Conservation (phyloP, 2,888 invertebrate species). For the Drosophila meridionalis region DNA sequence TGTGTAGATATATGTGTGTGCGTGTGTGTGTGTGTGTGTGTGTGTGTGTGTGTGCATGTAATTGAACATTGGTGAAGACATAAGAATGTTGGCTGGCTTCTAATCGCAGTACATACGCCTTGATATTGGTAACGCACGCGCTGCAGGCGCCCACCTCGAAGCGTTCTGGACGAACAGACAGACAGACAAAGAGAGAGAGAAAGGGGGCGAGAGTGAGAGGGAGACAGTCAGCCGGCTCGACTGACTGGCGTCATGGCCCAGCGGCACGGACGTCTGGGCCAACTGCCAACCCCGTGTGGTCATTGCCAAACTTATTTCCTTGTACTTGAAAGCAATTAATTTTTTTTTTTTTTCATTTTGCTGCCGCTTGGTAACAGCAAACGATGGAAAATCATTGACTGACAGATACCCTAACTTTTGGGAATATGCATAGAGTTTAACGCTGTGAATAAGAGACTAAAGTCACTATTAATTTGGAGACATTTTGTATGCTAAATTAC, state of each 20-base stretch:
- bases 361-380: slow-evolving; percentile 39
- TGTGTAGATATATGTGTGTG: not conserved
- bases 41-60: slow-evolving; percentile 12
- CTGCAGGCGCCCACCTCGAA: slow-evolving; percentile 55
- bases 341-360: slow-evolving; percentile 29
- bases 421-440: no score
- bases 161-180: slow-evolving; percentile 6
- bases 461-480: no score
- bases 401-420: not conserved
- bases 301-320: slow-evolving; percentile 74
- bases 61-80: slow-evolving; percentile 60
- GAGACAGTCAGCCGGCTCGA: slow-evolving; percentile 12
- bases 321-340: slow-evolving; percentile 66
- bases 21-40: slow-evolving; percentile 6
- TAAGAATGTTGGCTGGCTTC: slow-evolving; percentile 65
- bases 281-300: slow-evolving; percentile 41
- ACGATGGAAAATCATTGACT: slow-evolving; percentile 12
- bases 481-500: no score
- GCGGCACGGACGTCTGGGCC: slow-evolving; percentile 34
- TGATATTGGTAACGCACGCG: slow-evolving; percentile 58
- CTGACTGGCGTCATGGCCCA: slow-evolving; percentile 58
- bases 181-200: slow-evolving; percentile 2
- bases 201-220: not conserved
- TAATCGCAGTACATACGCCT: slow-evolving; percentile 49
- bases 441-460: no score